phyloP scores from a whole-genome alignment of 2,113 vertebrate genomes.

The Eurypyga helias region DNA sequence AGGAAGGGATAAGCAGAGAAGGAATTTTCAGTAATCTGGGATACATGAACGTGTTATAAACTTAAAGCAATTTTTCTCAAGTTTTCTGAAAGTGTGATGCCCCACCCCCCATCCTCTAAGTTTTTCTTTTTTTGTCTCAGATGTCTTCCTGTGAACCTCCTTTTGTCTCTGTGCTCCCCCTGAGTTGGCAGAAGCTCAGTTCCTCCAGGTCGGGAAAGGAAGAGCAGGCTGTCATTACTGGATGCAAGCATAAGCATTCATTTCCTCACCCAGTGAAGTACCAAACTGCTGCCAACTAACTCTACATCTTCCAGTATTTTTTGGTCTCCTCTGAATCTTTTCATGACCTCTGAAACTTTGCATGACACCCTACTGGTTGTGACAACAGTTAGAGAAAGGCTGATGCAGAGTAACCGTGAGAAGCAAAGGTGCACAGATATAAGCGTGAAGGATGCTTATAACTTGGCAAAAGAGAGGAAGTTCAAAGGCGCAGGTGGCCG shows the following conservation, averaged over 20 bases:
- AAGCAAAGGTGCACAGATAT: background rate
- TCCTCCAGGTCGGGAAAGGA: background rate
- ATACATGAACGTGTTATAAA: background rate
- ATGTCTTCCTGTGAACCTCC: background rate
- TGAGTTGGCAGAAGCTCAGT: conserved; percentile 29
- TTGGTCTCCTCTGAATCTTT: background rate
- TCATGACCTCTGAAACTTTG: background rate
- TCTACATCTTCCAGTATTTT: background rate
- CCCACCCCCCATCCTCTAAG: background rate
- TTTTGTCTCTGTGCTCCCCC: background rate
- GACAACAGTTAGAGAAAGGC: background rate
- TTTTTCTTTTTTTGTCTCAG: background rate
- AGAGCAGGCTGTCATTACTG: conserved; percentile 46
- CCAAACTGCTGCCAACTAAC: background rate
- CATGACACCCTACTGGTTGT: accelerated
- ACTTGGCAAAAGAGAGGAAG: background rate
- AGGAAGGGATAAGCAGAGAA: background rate
- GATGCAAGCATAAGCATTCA: background rate
- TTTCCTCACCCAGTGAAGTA: conserved; percentile 9
- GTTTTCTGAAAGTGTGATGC: background rate
- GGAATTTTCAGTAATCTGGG: background rate
- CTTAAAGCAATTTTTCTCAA: background rate
- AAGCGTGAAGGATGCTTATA: accelerated
- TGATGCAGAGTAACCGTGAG: background rate
- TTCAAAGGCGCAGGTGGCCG: background rate